phyloP scores from a whole-genome alignment of 2,113 vertebrate genomes.

The Sebastes fasciatus region DNA sequence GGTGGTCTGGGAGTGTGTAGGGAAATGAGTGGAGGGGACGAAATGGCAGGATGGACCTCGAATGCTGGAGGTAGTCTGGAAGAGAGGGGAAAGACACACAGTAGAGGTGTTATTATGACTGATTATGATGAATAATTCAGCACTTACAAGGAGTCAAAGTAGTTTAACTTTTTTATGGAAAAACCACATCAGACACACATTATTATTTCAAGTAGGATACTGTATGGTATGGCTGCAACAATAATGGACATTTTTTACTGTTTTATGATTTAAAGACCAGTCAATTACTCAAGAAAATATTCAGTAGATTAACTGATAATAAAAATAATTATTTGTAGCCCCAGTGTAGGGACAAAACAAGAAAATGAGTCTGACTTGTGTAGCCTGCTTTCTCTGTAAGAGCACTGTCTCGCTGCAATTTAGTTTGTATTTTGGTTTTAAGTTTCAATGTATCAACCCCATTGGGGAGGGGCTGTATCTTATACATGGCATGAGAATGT shows the following conservation, averaged over 20 bases:
- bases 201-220: not conserved
- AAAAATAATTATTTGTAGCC: not conserved
- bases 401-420: not conserved
- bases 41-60: not conserved
- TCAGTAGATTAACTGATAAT: no score
- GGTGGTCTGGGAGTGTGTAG: slow-evolving; percentile 27
- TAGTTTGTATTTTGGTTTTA: not conserved
- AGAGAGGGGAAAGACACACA: slow-evolving; percentile 32
- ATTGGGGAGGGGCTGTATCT: not conserved
- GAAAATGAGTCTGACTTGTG: not conserved
- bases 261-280: not conserved
- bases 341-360: not conserved
- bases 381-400: not conserved
- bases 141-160: no score
- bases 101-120: not conserved
- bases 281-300: not conserved
- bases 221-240: not conserved
- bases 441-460: not conserved
- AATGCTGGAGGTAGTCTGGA: slow-evolving; percentile 38
- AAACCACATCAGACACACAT: not conserved
- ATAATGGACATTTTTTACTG: not conserved
- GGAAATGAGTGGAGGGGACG: slow-evolving; percentile 11
- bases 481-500: slow-evolving; percentile 16
- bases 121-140: not conserved
- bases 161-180: no score